phyloP scores from a whole-genome alignment of 2,888 invertebrate species.

The Hyppa rectilinea region DNA sequence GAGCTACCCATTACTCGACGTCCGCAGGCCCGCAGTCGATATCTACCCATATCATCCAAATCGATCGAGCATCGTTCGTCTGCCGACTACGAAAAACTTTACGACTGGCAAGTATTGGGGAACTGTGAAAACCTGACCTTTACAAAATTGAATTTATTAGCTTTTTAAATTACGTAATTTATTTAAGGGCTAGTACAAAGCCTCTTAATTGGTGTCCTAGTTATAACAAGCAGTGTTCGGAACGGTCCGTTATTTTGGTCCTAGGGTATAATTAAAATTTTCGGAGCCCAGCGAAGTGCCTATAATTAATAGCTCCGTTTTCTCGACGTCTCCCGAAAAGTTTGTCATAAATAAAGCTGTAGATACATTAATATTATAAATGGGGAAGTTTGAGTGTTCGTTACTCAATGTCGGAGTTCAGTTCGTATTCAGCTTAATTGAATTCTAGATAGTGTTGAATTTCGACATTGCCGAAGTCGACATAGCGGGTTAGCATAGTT shows the following conservation, averaged over 20 bases:
- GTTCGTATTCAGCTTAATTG: too few relatives aligned
- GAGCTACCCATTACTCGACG: too few relatives aligned
- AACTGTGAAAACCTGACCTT: slow-evolving; percentile 15
- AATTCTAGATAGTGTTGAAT: too few relatives aligned
- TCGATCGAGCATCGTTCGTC: slow-evolving; percentile 31
- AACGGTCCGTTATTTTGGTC: slow-evolving; percentile 11
- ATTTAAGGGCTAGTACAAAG: slow-evolving; percentile 34
- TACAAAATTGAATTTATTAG: slow-evolving; percentile 32
- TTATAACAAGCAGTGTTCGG: slow-evolving; percentile 21
- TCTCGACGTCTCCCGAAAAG: not conserved
- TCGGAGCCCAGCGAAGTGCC: slow-evolving; percentile 22
- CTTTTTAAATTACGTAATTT: slow-evolving; percentile 30
- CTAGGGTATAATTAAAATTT: slow-evolving; percentile 37
- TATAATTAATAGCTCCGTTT: slow-evolving; percentile 43
- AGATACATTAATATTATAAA: slow-evolving; percentile 32
- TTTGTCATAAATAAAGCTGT: slow-evolving; percentile 9
- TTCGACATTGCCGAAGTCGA: not conserved
- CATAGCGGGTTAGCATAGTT: not conserved
- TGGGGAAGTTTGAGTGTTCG: not conserved
- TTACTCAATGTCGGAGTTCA: not conserved
- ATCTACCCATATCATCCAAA: slow-evolving; percentile 10
- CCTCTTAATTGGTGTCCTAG: slow-evolving; percentile 23
- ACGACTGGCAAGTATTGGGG: not conserved
- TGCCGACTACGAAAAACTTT: slow-evolving; percentile 23
- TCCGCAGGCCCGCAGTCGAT: too few relatives aligned